Base-by-base conservation (phyloP, 2,113 vertebrate genomes). In the Arvicanthis niloticus region DNA sequence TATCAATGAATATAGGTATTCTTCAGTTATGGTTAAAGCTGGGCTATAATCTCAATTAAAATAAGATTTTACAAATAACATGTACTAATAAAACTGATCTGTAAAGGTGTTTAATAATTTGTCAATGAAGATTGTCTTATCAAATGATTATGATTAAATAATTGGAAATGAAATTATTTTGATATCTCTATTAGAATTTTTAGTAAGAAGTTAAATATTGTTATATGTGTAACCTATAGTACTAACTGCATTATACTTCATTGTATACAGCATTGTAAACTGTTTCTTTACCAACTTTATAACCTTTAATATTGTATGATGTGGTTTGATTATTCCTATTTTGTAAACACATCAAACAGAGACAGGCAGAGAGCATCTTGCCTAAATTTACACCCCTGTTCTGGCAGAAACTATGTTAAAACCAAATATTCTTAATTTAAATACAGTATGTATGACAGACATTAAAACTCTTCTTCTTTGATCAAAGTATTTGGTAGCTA, bases 131-230 rank as follows among this genome's bases (percentile, higher is more conserved):
- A 89, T 56, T 34, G 34, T 67, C 87, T 90, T 48, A 62, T 88
- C 68, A 91, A 9, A 7, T 87, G 45, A 91, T 91, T 89, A 62
- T 67, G 70, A 75, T 76, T 81, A 82, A 77, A 88, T 77, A 90
- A 89, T 89, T 21, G 48, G 62, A 95, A 96, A 72, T 68, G 0
- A 96, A 68, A 48, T 68, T 24, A 34, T 93, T 94, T 62, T 93
- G n/a, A 89, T 16, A 81, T 94, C 82, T 88, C 60, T 56, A 45
- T 51, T 65, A 68, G 13, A 53, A 65, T 90, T 56, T 68, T 3
- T 40, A 67, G 15, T 92, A 89, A 53, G 21, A 95, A 88, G 75
- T 68, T 67, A 68, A 86, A 40, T 75, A 7, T 78, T 70, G 42
- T 92, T 77, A 17, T 70, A 19, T 60, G 11, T 62, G 15, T 89